phyloP scores from a whole-genome alignment of 1,140 invertebrate species.

The Dinothrombium tinctorium region DNA sequence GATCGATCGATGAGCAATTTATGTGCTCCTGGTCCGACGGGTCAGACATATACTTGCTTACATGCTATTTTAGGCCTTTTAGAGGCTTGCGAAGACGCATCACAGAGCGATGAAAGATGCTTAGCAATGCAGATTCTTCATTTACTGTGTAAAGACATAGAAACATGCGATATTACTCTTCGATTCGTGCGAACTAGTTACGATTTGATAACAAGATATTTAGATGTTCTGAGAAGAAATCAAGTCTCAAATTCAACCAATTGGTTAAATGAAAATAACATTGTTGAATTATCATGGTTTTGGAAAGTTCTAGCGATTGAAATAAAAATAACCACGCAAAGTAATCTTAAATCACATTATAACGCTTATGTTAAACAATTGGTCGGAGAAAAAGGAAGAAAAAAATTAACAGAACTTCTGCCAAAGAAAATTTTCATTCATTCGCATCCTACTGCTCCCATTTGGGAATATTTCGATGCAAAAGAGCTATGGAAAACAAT shows the following conservation, averaged over 20 bases:
- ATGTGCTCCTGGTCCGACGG: conserved; percentile 22
- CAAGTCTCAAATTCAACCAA: neutral
- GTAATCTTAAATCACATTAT: conserved; percentile 9
- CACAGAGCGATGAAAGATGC: too few species aligned
- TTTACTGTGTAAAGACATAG: conserved; percentile 7
- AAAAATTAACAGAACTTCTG: conserved; percentile 6
- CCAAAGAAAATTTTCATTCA: conserved; percentile 6
- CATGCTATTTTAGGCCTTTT: conserved; percentile 11
- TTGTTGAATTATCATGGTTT: conserved; percentile 9
- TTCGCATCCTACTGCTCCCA: conserved; percentile 5
- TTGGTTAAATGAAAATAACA: neutral
- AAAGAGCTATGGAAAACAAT: conserved; percentile 13
- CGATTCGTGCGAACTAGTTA: conserved; percentile 12
- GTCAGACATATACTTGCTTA: conserved; percentile 11
- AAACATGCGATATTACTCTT: conserved; percentile 6
- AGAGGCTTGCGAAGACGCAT: conserved; percentile 5
- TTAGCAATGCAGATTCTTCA: conserved; percentile 11
- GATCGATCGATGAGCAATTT: conserved; percentile 31
- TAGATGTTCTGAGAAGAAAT: neutral
- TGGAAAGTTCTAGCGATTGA: conserved; percentile 10
- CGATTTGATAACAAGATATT: conserved; percentile 9
- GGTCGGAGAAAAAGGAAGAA: conserved; percentile 7
- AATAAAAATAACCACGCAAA: conserved; percentile 9
- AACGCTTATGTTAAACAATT: conserved; percentile 9
- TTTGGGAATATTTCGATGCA: conserved; percentile 12